These are phyloP conservation scores for Trypoxylon attenuatum DNA, from an alignment of 2,888 invertebrate species.

Conservation along the genomic window DNA sequence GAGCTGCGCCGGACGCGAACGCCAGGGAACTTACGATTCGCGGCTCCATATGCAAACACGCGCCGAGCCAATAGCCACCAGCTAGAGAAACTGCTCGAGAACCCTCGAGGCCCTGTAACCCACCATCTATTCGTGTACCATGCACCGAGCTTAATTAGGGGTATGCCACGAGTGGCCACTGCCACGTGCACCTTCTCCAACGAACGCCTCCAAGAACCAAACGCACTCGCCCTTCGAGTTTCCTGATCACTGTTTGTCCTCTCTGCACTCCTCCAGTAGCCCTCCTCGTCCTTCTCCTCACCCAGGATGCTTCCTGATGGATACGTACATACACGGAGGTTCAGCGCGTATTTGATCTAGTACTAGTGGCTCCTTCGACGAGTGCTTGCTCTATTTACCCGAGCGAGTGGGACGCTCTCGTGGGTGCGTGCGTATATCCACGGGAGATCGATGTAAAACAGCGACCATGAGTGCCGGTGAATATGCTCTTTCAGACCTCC, in stretches of 20 bases:
- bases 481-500: too few relatives aligned
- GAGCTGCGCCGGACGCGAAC: too few relatives aligned
- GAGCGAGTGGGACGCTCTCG: too few relatives aligned
- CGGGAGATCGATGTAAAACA: too few relatives aligned
- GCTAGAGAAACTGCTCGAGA: conserved; percentile 31
- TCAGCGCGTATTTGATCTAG: background rate
- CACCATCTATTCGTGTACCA: too few relatives aligned
- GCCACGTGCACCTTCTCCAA: conserved; percentile 57
- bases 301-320: background rate
- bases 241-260: too few relatives aligned
- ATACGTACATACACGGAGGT: too few relatives aligned
- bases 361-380: conserved; percentile 11
- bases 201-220: too few relatives aligned
- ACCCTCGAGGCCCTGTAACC: too few relatives aligned
- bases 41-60: conserved; percentile 32
- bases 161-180: conserved; percentile 53
- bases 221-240: too few relatives aligned
- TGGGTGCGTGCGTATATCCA: too few relatives aligned
- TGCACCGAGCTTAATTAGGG: conserved; percentile 62
- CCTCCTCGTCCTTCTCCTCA: background rate
- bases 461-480: too few relatives aligned
- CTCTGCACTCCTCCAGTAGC: background rate
- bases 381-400: conserved; percentile 50
- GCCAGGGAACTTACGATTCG: conserved; percentile 32
- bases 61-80: conserved; percentile 17